Conservation (phyloP, 2,888 invertebrate genomes). For the Eumerus sabulonum region DNA sequence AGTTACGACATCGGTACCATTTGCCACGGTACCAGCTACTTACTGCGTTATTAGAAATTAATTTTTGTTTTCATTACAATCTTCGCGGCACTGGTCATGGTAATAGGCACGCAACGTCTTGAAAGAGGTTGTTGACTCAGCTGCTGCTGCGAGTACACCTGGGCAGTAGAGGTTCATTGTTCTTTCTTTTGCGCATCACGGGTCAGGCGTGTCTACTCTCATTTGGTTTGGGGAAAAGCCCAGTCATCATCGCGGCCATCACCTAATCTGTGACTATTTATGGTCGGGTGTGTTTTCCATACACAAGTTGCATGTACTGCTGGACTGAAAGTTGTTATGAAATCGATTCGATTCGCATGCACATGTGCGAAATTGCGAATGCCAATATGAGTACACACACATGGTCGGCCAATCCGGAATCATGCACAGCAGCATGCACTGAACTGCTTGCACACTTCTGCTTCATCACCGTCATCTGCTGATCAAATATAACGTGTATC, state of each 20-base stretch:
- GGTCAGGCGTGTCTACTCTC: constrained; percentile 19
- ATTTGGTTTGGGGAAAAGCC: constrained; percentile 33
- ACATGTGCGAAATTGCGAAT: constrained; percentile 44
- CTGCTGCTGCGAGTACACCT: background rate
- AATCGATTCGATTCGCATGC: constrained; percentile 53
- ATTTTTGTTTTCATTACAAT: no score
- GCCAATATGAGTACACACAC: constrained; percentile 29
- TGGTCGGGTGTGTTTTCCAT: constrained; percentile 34
- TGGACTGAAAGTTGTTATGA: constrained; percentile 67
- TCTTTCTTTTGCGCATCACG: constrained; percentile 13
- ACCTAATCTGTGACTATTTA: constrained; percentile 51
- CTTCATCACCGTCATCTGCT: constrained; percentile 34
- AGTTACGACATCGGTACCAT: constrained; percentile 66
- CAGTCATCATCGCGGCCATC: constrained; percentile 19
- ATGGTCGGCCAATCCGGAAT: constrained; percentile 52
- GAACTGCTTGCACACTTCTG: background rate
- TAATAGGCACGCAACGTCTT: no score
- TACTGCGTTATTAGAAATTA: constrained; percentile 17
- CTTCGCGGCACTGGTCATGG: no score
- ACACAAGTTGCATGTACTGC: background rate
- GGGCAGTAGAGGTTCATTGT: constrained; percentile 1
- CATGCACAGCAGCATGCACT: constrained; percentile 35
- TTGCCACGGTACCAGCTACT: constrained; percentile 16
- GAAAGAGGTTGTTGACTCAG: no score
- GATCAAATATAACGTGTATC: constrained; percentile 11